A percentile compares a stretch with the other conserved stretches of the same genome.
phyloP scores from a whole-genome alignment of 2,113 vertebrate genomes.

The Leiothrix lutea region DNA sequence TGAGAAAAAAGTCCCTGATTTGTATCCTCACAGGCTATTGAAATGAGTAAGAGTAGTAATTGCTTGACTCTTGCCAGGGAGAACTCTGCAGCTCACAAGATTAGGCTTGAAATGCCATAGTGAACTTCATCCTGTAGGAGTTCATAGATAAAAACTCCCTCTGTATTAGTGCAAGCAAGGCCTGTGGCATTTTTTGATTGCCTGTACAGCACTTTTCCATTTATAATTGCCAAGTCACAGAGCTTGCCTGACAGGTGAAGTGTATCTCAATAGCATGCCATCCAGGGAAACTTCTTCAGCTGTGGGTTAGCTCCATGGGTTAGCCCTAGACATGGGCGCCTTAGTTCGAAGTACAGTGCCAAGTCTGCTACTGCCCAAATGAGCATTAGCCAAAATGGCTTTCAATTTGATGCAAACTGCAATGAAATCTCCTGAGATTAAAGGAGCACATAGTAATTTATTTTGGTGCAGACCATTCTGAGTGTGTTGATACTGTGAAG shows the following conservation, averaged over 20 bases:
- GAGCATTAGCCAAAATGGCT: not conserved
- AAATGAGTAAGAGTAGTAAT: not conserved
- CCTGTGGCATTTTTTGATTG: not conserved
- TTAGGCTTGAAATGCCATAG: not conserved
- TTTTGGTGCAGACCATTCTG: not conserved
- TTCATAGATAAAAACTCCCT: not conserved
- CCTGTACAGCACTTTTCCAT: not conserved
- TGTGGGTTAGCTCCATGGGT: not conserved
- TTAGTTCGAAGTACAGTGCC: not conserved
- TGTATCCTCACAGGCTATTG: not conserved
- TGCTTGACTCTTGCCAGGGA: not conserved
- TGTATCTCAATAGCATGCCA: not conserved
- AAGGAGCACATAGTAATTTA: not conserved
- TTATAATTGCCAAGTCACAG: not conserved
- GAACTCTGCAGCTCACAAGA: not conserved
- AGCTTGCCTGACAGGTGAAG: not conserved
- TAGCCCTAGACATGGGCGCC: not conserved
- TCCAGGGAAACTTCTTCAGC: not conserved
- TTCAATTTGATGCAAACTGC: not conserved
- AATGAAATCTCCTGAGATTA: not conserved
- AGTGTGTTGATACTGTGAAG: not conserved
- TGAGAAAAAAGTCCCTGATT: not conserved
- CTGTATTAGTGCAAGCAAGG: not conserved
- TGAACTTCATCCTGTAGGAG: not conserved
- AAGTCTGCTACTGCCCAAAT: not conserved